A percentile compares a stretch with the other conserved stretches of the same genome.
These are phyloP conservation scores for Decapterus maruadsi DNA, from an alignment of 2,797 vertebrate genomes.

Conservation along the genomic window DNA sequence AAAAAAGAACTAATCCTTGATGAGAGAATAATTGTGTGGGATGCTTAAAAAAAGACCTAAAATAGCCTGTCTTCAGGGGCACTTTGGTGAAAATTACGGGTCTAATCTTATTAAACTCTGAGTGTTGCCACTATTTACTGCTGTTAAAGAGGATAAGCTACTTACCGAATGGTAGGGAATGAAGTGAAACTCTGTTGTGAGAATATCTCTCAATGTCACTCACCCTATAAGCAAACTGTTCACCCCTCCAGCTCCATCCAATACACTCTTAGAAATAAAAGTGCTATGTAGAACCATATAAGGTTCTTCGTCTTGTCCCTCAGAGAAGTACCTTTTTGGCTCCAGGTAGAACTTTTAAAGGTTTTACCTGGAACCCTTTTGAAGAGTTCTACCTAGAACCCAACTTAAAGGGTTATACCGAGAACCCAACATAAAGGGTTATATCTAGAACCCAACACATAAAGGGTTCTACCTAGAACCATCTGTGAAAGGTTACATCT, in stretches of 20 bases:
- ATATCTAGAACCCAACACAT: no score
- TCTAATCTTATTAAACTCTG: slow-evolving; percentile 68
- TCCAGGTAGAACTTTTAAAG: no score
- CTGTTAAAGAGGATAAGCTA: slow-evolving; percentile 69
- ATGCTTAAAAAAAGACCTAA: slow-evolving; percentile 32
- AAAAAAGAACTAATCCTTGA: slow-evolving; percentile 42
- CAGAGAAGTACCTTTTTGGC: no score
- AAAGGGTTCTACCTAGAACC: no score
- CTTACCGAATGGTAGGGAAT: slow-evolving; percentile 49
- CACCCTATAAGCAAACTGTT: slow-evolving; percentile 47
- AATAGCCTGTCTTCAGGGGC: slow-evolving; percentile 49
- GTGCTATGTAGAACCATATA: no score
- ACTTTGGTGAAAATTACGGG: slow-evolving; percentile 58
- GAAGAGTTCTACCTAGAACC: no score
- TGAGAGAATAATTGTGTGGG: slow-evolving; percentile 46
- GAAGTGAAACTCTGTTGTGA: slow-evolving; percentile 48
- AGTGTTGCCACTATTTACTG: slow-evolving; percentile 60
- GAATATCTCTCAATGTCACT: slow-evolving; percentile 58
- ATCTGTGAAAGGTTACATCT: no score
- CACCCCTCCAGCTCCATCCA: slow-evolving; percentile 25
- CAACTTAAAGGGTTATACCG: no score
- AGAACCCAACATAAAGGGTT: no score
- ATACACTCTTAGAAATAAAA: no score
- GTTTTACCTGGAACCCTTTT: no score
- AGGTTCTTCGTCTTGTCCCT: no score